Percentiles rank a stretch among this genome's conserved stretches.
Conservation (phyloP, 2,888 invertebrate species). For the Ormyrus nitidulus region DNA sequence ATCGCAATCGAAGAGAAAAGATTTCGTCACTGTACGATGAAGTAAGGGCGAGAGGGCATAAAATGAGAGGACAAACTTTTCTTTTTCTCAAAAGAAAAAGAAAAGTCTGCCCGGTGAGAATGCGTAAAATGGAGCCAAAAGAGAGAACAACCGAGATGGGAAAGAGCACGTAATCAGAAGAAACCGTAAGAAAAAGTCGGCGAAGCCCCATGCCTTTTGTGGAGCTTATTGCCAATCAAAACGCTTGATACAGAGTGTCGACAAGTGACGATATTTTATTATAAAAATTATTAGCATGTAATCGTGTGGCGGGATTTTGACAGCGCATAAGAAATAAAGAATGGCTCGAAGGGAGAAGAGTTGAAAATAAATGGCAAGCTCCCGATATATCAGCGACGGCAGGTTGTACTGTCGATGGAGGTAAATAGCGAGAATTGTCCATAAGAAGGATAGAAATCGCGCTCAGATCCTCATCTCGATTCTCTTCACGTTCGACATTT, state of each 20-base stretch:
- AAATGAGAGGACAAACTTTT: background rate
- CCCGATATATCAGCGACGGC: too few species aligned
- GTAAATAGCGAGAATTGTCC: background rate
- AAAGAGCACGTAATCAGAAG: background rate
- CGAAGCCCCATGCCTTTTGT: too few species aligned
- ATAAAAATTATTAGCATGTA: too few species aligned
- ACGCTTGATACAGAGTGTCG: too few species aligned
- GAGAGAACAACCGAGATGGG: constrained; percentile 49
- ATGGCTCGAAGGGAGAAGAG: too few species aligned
- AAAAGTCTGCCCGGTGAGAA: constrained; percentile 49
- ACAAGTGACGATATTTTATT: too few species aligned
- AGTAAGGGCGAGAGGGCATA: constrained; percentile 1
- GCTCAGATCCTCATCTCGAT: constrained; percentile 1
- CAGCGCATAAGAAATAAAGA: too few species aligned
- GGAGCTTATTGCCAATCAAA: too few species aligned
- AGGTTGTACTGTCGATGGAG: too few species aligned
- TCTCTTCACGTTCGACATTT: background rate
- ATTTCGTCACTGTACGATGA: constrained; percentile 1
- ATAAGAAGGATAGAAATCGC: background rate
- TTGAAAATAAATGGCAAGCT: too few species aligned
- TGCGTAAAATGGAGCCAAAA: constrained; percentile 56
- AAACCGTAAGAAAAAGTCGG: constrained; percentile 58
- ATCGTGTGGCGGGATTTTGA: too few species aligned
- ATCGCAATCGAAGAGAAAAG: constrained; percentile 19
- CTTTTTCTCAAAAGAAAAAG: background rate